Evolutionary conservation across 2,797 vertebrate genomes (phyloP).

Genomic region (Catamblyrhynchus diadema): DNA sequence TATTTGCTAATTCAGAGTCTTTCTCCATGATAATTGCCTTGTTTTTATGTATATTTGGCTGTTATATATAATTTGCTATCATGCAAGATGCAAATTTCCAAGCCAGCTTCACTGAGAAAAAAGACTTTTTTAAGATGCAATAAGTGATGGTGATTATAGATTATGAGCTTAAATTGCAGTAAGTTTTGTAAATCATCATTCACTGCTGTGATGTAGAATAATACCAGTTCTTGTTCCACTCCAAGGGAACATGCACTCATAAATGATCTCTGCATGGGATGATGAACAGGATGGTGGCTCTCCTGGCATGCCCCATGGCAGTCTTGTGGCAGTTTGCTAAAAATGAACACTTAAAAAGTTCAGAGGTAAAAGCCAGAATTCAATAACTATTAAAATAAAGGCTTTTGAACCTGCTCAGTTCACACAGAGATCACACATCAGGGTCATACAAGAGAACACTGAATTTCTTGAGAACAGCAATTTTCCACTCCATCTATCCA

Average conservation of each 20-base stretch:
- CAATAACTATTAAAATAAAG: background rate
- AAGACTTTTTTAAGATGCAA: background rate
- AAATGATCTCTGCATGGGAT: background rate
- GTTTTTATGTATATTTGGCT: background rate
- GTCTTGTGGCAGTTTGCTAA: background rate
- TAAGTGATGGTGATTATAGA: background rate
- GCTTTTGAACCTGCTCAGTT: background rate
- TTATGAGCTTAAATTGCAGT: background rate
- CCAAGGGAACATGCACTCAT: background rate
- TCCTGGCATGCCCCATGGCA: background rate
- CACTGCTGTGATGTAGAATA: background rate
- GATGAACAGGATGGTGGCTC: background rate
- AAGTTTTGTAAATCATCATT: background rate
- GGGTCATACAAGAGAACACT: background rate
- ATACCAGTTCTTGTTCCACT: background rate
- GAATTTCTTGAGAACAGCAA: background rate
- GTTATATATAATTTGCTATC: background rate
- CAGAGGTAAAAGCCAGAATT: background rate
- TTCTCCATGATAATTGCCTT: background rate
- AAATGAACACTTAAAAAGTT: background rate
- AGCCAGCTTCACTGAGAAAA: background rate
- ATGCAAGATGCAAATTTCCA: background rate
- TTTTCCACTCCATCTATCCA: background rate
- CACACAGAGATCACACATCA: background rate
- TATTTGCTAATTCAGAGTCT: background rate